A percentile compares a stretch with the other conserved stretches of the same genome.
phyloP scores from a whole-genome alignment of 2,888 invertebrate species.

The Xiphydria camelus region DNA sequence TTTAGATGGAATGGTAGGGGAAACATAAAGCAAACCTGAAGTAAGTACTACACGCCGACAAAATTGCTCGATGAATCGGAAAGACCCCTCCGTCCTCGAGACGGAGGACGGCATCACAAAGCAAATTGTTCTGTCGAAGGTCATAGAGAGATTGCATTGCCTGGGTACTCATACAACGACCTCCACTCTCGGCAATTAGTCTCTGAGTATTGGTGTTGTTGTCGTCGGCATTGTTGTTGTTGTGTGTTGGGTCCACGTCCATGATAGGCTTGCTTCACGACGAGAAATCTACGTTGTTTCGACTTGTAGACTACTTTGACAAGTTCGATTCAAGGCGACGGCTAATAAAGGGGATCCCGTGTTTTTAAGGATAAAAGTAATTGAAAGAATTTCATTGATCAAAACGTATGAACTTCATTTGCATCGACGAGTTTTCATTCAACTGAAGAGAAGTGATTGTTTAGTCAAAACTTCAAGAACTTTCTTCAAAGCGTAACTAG shows the following conservation, averaged over 20 bases:
- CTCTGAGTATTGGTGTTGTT: constrained; percentile 24
- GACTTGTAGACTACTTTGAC: too few species aligned
- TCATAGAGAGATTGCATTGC: constrained; percentile 85
- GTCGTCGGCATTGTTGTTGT: constrained; percentile 17
- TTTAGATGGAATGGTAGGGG: background rate
- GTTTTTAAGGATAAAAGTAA: too few species aligned
- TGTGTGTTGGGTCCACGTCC: constrained; percentile 41
- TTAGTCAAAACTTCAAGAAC: too few species aligned
- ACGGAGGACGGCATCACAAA: constrained; percentile 84
- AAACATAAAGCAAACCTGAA: constrained; percentile 71
- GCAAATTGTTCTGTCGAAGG: constrained; percentile 77
- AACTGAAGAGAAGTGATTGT: too few species aligned
- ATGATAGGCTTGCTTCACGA: too few species aligned
- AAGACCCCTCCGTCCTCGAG: constrained; percentile 81
- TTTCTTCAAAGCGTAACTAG: too few species aligned
- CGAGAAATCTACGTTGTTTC: too few species aligned
- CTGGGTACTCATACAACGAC: constrained; percentile 79
- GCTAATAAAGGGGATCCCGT: too few species aligned
- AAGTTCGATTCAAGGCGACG: too few species aligned
- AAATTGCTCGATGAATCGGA: constrained; percentile 83
- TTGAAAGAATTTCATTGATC: too few species aligned
- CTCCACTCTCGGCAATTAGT: constrained; percentile 56
- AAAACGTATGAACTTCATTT: too few species aligned
- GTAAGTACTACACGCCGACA: constrained; percentile 88
- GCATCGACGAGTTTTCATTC: too few species aligned